Base-by-base conservation (phyloP, 1,140 invertebrate genomes). In the Eupristina koningsbergeri region DNA sequence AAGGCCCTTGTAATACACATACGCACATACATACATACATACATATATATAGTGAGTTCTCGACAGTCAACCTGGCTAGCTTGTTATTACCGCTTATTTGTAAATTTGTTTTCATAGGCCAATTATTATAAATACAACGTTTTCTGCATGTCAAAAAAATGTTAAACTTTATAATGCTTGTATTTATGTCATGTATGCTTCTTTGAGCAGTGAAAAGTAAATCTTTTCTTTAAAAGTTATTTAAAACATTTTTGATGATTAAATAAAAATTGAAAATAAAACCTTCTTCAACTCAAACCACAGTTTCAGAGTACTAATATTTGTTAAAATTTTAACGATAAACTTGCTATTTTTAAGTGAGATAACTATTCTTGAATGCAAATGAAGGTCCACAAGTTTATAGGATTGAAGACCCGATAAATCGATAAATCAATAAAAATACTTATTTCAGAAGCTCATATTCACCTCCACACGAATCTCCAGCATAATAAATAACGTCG, bases 401-500 rank as follows among this genome's bases (percentile, higher is more conserved):
- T 19, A 17, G 17, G 50, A 67, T 0, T 34, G 0, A 15, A 67
- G 64, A n/a, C n/a, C n/a, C 41, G 41, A 45, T 45, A 6, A 6
- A 17, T 17, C 47, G 2, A 17, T 17, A 13, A 50, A 50, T 50
- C 47, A 17, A 15, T 29, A 64, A 31, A 31, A 3, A 0, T 29
- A 31, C 5, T 0, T 13, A 29, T 34, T 36, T 36, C 13, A 3
- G 31, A 31, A 74, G 17, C 41, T 47, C 22, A 53, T 63, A 41
- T 34, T 77, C 36, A 84, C 82, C 76, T 73, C 77, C 83, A 22
- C 77, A 34, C 17, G 58, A 19, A 64, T 86, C 81, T 7, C 86
- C 86, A 19, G 84, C 81, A 79, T 85, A 86, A 84, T 86, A 86
- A 75, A 86, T 85, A 19, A 86, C 86, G 64, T 86, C 84, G n/a